Conservation (phyloP, 2,113 vertebrate genomes). For the Promerops cafer region DNA sequence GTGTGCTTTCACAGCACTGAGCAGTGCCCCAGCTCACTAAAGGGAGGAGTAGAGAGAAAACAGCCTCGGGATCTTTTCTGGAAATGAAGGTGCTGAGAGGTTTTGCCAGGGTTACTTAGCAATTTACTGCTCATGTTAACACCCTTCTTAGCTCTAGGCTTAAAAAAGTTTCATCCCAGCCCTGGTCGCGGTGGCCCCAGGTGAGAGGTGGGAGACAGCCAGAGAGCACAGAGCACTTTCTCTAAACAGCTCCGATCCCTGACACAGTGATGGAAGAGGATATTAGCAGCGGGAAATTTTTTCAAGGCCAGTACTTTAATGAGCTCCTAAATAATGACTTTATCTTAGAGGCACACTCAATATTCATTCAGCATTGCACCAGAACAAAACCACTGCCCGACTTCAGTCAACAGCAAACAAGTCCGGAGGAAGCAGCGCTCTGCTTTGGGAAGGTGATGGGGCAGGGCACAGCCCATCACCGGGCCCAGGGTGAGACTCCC, state of each 20-base stretch:
- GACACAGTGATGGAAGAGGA: conserved; percentile 63
- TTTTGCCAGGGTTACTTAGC: background rate
- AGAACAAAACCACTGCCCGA: background rate
- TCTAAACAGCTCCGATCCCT: background rate
- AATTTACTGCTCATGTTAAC: background rate
- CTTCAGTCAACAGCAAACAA: background rate
- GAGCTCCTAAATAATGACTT: conserved; percentile 65
- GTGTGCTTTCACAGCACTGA: background rate
- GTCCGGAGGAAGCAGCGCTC: background rate
- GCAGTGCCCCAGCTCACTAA: background rate
- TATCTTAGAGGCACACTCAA: conserved; percentile 42
- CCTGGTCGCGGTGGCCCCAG: background rate
- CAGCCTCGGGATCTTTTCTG: background rate
- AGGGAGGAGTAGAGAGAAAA: background rate
- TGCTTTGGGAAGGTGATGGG: background rate
- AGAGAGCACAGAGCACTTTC: background rate
- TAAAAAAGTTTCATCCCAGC: background rate
- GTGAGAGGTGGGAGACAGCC: background rate
- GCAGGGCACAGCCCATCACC: accelerated
- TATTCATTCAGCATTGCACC: background rate
- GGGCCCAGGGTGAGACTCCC: too few relatives aligned
- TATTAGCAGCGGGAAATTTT: conserved; percentile 52
- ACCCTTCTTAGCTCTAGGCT: background rate
- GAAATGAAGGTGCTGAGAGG: background rate
- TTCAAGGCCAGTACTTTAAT: conserved; percentile 44